These are phyloP conservation scores for Trogon surrucura DNA, from an alignment of 2,113 vertebrate species.

Conservation along the genomic window DNA sequence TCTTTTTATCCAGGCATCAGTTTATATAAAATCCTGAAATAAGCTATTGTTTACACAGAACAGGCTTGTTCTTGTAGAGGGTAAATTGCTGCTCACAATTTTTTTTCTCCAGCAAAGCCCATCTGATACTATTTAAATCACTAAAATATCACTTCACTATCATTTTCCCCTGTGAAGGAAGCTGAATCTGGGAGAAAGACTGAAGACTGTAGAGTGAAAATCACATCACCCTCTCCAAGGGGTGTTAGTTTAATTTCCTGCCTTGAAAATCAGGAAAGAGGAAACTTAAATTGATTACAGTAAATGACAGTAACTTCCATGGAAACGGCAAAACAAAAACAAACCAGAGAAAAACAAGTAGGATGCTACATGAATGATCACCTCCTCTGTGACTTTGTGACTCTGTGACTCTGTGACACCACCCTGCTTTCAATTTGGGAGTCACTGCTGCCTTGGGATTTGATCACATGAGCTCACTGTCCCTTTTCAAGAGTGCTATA, in stretches of 20 bases:
- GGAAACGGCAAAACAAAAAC: background rate
- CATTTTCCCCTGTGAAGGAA: background rate
- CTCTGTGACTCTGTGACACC: background rate
- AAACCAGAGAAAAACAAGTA: background rate
- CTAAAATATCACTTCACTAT: slow-evolving; percentile 3
- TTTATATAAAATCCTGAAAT: slow-evolving; percentile 15
- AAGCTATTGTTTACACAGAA: slow-evolving; percentile 7
- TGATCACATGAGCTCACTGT: background rate
- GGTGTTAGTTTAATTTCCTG: background rate
- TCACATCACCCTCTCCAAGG: background rate
- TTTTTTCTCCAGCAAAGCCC: background rate
- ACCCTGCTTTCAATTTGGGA: background rate
- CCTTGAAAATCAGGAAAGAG: slow-evolving; percentile 8
- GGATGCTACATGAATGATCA: background rate
- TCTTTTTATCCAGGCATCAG: background rate
- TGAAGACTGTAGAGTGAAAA: background rate
- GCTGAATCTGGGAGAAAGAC: background rate
- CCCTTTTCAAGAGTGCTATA: background rate
- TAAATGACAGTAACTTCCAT: background rate
- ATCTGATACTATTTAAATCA: slow-evolving; percentile 15
- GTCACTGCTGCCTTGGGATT: background rate
- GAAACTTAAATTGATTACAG: background rate
- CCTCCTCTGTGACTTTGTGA: background rate
- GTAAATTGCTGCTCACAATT: background rate
- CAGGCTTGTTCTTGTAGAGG: background rate